Percentiles rank a stretch among this genome's conserved stretches.
phyloP scores from a whole-genome alignment of 2,797 vertebrate genomes.

The Danio choprae region DNA sequence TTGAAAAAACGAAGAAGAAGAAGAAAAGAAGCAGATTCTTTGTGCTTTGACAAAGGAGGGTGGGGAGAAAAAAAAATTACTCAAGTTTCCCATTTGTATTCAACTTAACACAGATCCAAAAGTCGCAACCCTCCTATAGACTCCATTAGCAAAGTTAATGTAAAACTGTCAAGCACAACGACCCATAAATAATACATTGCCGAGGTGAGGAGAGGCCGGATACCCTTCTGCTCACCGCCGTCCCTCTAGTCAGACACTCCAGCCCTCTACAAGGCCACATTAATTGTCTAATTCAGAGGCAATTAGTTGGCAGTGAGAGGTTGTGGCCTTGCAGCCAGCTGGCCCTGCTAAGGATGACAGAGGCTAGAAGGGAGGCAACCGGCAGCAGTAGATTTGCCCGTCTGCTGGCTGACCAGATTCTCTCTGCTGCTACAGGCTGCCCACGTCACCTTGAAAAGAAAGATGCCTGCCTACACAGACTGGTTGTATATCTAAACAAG shows the following conservation, averaged over 20 bases:
- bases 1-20: neutral
- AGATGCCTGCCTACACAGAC: slow-evolving; percentile 32
- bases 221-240: slow-evolving; percentile 74
- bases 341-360: slow-evolving; percentile 59
- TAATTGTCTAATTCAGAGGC: slow-evolving; percentile 82
- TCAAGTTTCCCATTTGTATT: slow-evolving; percentile 44
- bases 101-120: slow-evolving; percentile 52
- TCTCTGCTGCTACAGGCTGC: slow-evolving; percentile 31
- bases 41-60: neutral
- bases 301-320: slow-evolving; percentile 78
- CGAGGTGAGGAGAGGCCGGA: slow-evolving; percentile 78
- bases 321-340: slow-evolving; percentile 73
- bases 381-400: slow-evolving; percentile 48
- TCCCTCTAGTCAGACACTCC: slow-evolving; percentile 69
- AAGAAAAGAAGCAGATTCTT: slow-evolving; percentile 1
- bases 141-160: slow-evolving; percentile 83
- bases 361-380: slow-evolving; percentile 72
- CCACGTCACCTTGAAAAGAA: slow-evolving; percentile 45
- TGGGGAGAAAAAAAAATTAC: neutral
- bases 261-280: slow-evolving; percentile 67
- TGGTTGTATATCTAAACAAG: slow-evolving; percentile 10
- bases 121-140: slow-evolving; percentile 65
- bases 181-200: slow-evolving; percentile 83
- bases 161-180: slow-evolving; percentile 76
- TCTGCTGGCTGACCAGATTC: slow-evolving; percentile 47